These are phyloP conservation scores for Poeciliopsis turrubarensis DNA, from an alignment of 2,113 vertebrate genomes.

Conservation along the genomic window DNA sequence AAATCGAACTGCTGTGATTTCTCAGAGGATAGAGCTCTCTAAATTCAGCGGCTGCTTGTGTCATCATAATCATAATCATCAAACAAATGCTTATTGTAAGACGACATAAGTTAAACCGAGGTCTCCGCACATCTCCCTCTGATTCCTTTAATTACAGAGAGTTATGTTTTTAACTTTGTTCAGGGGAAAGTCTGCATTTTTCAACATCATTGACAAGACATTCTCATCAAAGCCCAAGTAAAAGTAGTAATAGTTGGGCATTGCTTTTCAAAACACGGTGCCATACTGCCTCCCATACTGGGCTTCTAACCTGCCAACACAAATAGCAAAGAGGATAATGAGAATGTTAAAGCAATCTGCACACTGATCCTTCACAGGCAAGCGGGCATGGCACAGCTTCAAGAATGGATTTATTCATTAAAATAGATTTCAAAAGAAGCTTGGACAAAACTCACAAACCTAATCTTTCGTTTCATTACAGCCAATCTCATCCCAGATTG, in stretches of 20 bases:
- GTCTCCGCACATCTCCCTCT: conserved; percentile 22
- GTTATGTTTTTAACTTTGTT: conserved; percentile 4
- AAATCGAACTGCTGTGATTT: conserved; percentile 74
- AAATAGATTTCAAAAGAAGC: conserved; percentile 61
- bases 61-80: conserved; percentile 72
- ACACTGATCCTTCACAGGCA: conserved; percentile 64
- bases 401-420: conserved; percentile 75
- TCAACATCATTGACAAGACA: not conserved
- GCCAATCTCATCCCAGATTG: conserved; percentile 68
- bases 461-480: conserved; percentile 76
- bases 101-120: conserved; percentile 33
- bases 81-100: conserved; percentile 56
- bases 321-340: conserved; percentile 59
- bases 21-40: conserved; percentile 68
- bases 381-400: conserved; percentile 51
- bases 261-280: conserved; percentile 30
- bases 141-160: conserved; percentile 20
- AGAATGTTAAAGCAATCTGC: conserved; percentile 69
- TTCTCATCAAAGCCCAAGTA: conserved; percentile 23
- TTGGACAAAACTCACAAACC: conserved; percentile 63
- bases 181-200: conserved; percentile 9
- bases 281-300: conserved; percentile 36
- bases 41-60: conserved; percentile 62
- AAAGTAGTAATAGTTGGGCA: conserved; percentile 22
- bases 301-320: conserved; percentile 55